Base-by-base conservation (phyloP, 2,888 invertebrate species). In the Leptogaster cylindrica region DNA sequence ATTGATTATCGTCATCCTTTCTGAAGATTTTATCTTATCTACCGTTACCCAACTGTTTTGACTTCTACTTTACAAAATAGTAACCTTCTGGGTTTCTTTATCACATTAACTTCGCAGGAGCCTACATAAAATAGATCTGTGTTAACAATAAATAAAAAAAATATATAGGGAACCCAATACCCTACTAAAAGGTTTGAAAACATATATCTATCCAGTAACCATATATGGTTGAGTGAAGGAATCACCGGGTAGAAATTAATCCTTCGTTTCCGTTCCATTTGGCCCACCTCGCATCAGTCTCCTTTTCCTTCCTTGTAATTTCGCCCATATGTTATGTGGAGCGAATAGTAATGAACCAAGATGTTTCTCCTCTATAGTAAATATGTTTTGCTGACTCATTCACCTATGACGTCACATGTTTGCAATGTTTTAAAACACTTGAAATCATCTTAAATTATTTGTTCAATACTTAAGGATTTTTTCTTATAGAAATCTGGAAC, bases 211-310 rank as follows among this genome's bases (percentile, higher is more conserved):
- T 7, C 10, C 2, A 61, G 44, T 14, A 44, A 7, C 27, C 61
- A 44, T 44, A 61, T 28, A 61, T 41, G 61, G 61, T 25, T 28
- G 61, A 44, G 44, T 61, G 61, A 61, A 61, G 44, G 61, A 61
- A 44, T 61, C 44, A 8, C 18, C 44, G 27, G 27, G 44, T 44
- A 61, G 61, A 61, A 61, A 61, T 61, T 61, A 61, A 61, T 61
- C 61, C 61, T 61, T n/a, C 44, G 61, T 61, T 61, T 61, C 61
- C 44, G 61, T 61, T 44, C 61, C 61, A 61, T 61, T 61, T 61
- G 61, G 61, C 10, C 28, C 28, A 61, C 61, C 61, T 44, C 44
- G 28, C 36, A 25, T 61, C n/a, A n/a, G n/a, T n/a, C 44, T 61
- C 61, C 61, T 44, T 28, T 23, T 14, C 44, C 3, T 41, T 44